A percentile compares a stretch with the other conserved stretches of the same genome.
Evolutionary conservation across 1,140 invertebrate species (phyloP).

Genomic region (Pseudomyrmex dendroicus): DNA sequence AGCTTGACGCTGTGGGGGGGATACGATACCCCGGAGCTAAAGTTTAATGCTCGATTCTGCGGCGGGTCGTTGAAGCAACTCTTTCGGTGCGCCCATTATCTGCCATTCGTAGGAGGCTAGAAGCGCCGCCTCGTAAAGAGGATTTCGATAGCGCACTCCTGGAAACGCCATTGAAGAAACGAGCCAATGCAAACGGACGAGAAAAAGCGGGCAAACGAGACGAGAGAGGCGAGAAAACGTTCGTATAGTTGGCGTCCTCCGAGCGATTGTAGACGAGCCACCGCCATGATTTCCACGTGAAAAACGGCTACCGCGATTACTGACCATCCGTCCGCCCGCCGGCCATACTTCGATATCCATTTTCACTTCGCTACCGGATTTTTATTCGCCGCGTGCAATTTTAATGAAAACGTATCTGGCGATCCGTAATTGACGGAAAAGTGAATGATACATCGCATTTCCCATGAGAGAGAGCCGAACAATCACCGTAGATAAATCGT

Average conservation of each 20-base stretch:
- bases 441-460: constrained; percentile 1
- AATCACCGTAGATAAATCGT: neutral
- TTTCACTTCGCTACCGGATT: constrained; percentile 36
- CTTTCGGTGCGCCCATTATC: constrained; percentile 36
- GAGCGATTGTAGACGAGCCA: constrained; percentile 38
- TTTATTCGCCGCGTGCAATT: constrained; percentile 49
- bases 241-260: constrained; percentile 17
- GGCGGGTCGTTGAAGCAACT: constrained; percentile 15
- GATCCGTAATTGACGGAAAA: constrained; percentile 21
- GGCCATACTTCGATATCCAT: constrained; percentile 56
- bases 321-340: constrained; percentile 35
- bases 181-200: constrained; percentile 53
- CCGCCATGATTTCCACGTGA: constrained; percentile 49
- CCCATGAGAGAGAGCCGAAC: neutral
- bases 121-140: constrained; percentile 37
- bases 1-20: too few species aligned
- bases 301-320: constrained; percentile 46
- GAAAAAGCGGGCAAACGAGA: constrained; percentile 29
- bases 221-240: neutral
- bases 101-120: neutral
- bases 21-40: neutral
- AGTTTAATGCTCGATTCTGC: constrained; percentile 23
- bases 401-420: constrained; percentile 49
- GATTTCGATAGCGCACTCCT: constrained; percentile 48
- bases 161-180: constrained; percentile 52